Base-by-base conservation (phyloP, 1,140 invertebrate species). In the Zaprionus nigranus region DNA sequence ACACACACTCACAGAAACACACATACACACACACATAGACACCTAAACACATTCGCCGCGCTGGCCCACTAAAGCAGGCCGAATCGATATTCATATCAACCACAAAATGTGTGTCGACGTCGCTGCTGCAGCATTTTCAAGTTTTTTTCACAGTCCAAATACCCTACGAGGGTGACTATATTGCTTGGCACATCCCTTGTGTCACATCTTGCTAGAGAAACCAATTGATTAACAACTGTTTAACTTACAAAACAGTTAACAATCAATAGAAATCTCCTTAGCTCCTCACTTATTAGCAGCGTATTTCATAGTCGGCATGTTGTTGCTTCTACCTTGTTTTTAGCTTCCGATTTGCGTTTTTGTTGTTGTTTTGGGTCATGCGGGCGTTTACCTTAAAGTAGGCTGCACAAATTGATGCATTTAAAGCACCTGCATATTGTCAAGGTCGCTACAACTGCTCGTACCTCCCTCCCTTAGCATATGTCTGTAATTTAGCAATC, bases 71-170 rank as follows among this genome's bases (percentile, higher is more conserved):
- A 88, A 86, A 75, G 80, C 80, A 73, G 66, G 73, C 69, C 73
- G 67, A 87, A 87, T 87, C 83, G 83, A 87, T 87, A 87, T 87
- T 87, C 83, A 87, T 87, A 87, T 87, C 83, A 87, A 87, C 83
- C 83, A 78, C 83, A 87, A 88, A 87, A 87, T 88, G 83, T 88
- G 81, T 87, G 83, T 87, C 83, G 83, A 74, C 86, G 81, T 51
- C 74, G 82, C 60, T 56, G 71, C 67, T 63, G 72, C 65, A 61
- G 54, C 60, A 49, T 72, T 83, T 46, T 80, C 40, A 74, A 57
- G 22, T 28, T 62, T 62, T 62, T 75, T 43, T 38, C 24, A 24
- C 22, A 20, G 7, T n/a, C 46, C 17, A 22, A 49, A 49, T 49
- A 51, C 46, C 20, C 46, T 51, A 51, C 46, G 3, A 22, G 5